Conservation (phyloP, 2,888 invertebrate species). For the Homarus gammarus region DNA sequence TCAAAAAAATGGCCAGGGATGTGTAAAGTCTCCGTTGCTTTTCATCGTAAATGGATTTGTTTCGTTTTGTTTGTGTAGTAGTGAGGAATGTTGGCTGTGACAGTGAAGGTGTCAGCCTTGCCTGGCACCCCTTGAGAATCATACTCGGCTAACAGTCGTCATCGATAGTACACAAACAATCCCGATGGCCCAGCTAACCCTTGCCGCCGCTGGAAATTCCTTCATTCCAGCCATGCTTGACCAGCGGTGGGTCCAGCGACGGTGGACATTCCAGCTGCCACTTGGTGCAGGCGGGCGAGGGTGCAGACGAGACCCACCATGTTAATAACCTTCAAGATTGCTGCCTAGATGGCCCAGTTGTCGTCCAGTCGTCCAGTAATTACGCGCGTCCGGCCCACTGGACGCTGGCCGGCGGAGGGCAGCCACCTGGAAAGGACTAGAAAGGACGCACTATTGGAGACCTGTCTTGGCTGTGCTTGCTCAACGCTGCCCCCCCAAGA, state of each 20-base stretch:
- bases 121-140: too few species aligned
- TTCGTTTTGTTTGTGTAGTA: too few species aligned
- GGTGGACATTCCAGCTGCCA: constrained; percentile 63
- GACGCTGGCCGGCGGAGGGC: constrained; percentile 63
- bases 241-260: constrained; percentile 53
- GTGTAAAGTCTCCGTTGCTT: too few species aligned
- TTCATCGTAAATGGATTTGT: too few species aligned
- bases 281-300: constrained; percentile 47
- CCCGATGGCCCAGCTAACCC: constrained; percentile 21
- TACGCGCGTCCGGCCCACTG: constrained; percentile 67
- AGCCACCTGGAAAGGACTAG: constrained; percentile 60
- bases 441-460: constrained; percentile 62
- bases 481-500: neutral
- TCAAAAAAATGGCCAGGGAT: too few species aligned
- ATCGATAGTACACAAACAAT: constrained; percentile 41
- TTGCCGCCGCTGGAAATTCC: constrained; percentile 55
- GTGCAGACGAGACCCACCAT: constrained; percentile 57
- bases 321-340: constrained; percentile 72
- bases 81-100: too few species aligned
- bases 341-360: constrained; percentile 72
- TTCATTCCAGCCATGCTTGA: constrained; percentile 71
- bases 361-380: constrained; percentile 71
- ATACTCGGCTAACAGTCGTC: neutral
- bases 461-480: constrained; percentile 64
- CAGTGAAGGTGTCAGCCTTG: too few species aligned